A percentile compares a stretch with the other conserved stretches of the same genome.
Evolutionary conservation across 2,888 invertebrate species (phyloP).

Genomic region (Anodontia alba): DNA sequence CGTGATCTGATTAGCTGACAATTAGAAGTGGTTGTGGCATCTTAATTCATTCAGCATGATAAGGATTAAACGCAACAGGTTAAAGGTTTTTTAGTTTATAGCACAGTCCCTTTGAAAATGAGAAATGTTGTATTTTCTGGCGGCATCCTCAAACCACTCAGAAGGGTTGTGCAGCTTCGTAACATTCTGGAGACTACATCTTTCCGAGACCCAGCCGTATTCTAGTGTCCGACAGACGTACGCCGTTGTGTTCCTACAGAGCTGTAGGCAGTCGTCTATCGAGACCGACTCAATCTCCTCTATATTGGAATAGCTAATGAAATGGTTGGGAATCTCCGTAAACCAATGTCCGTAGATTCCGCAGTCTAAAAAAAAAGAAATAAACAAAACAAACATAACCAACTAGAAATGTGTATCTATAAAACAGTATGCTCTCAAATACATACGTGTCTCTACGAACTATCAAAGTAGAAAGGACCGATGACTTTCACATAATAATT

Average conservation of each 20-base stretch:
- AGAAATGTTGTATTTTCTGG: conserved; percentile 27
- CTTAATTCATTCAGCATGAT: no score
- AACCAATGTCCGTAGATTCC: conserved; percentile 31
- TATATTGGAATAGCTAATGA: conserved; percentile 32
- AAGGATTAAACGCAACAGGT: no score
- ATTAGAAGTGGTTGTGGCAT: no score
- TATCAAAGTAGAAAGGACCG: no score
- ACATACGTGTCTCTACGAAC: no score
- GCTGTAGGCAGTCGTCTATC: conserved; percentile 25
- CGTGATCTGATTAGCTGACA: no score
- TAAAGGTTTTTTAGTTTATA: neutral
- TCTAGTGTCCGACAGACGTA: conserved; percentile 41
- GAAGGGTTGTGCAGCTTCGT: conserved; percentile 25
- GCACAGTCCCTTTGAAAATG: conserved; percentile 52
- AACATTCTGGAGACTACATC: conserved; percentile 42
- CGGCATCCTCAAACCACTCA: conserved; percentile 33
- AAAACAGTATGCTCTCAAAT: no score
- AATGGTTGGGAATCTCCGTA: conserved; percentile 35
- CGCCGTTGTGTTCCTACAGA: conserved; percentile 27
- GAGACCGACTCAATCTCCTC: conserved; percentile 1
- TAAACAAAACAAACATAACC: conserved; percentile 29
- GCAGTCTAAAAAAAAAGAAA: conserved; percentile 33
- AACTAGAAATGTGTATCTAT: no score
- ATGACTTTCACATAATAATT: no score
- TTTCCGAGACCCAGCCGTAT: conserved; percentile 17